These are phyloP conservation scores for Drosophila hydei DNA, from an alignment of 1,140 invertebrate species.

Conservation along the genomic window DNA sequence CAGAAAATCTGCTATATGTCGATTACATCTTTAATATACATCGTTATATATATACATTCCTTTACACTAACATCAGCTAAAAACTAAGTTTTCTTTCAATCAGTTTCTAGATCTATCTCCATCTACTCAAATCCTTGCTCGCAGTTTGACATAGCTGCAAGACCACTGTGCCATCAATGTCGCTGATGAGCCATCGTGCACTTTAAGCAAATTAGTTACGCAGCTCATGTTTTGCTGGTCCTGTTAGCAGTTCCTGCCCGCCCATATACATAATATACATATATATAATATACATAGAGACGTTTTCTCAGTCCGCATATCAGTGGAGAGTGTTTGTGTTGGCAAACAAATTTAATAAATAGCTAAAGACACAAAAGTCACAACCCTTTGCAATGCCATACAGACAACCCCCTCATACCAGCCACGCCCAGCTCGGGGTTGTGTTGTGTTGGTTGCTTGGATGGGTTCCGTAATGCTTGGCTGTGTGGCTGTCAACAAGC, in stretches of 20 bases:
- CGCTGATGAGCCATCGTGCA: constrained; percentile 75
- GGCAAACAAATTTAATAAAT: constrained; percentile 81
- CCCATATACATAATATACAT: background rate
- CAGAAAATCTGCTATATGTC: too few relatives aligned
- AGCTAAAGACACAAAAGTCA: constrained; percentile 79
- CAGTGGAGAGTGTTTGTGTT: constrained; percentile 39
- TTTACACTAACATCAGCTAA: too few relatives aligned
- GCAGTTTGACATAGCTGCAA: background rate
- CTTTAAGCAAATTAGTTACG: constrained; percentile 81
- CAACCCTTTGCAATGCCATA: constrained; percentile 64
- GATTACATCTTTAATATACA: too few relatives aligned
- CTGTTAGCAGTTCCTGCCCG: constrained; percentile 28
- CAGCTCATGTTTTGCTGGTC: constrained; percentile 73
- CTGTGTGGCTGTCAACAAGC: constrained; percentile 39
- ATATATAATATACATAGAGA: background rate
- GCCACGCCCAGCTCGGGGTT: background rate
- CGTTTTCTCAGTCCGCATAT: background rate
- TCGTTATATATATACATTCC: too few relatives aligned
- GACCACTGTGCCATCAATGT: constrained; percentile 53
- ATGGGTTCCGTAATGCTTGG: background rate
- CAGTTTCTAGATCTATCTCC: too few relatives aligned
- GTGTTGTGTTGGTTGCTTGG: constrained; percentile 1
- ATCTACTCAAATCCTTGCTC: too few relatives aligned
- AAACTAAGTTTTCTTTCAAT: too few relatives aligned
- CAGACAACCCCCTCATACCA: background rate